A percentile compares a stretch with the other conserved stretches of the same genome.
phyloP scores from a whole-genome alignment of 2,797 vertebrate genomes.

The Rallus crepitans region DNA sequence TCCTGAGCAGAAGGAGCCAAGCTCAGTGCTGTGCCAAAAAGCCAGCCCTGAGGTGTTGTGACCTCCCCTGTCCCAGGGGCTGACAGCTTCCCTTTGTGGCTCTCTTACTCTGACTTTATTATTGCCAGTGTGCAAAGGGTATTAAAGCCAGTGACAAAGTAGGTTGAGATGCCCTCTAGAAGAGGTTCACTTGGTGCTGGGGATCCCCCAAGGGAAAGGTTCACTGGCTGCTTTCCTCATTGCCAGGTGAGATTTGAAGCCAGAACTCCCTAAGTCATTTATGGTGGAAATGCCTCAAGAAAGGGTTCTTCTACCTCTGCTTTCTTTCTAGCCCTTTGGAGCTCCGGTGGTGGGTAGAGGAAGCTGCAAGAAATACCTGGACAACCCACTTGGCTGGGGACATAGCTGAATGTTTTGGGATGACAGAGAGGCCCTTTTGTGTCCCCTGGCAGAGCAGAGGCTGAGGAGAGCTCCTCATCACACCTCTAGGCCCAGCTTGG shows the following conservation, averaged over 20 bases:
- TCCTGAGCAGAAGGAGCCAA: not conserved
- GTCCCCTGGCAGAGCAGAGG: not conserved
- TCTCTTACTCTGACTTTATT: not conserved
- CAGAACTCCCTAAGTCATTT: not conserved
- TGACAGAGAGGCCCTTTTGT: not conserved
- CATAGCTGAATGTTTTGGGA: not conserved
- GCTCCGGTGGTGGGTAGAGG: not conserved
- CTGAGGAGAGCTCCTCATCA: not conserved
- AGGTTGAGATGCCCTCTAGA: not conserved
- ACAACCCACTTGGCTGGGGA: slow-evolving; percentile 2
- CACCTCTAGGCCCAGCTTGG: not conserved
- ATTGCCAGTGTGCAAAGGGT: not conserved
- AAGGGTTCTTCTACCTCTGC: not conserved
- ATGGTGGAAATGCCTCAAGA: not conserved
- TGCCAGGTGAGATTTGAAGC: not conserved
- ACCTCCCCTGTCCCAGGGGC: not conserved
- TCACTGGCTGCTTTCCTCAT: not conserved
- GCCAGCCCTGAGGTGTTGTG: not conserved
- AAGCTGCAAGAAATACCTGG: not conserved
- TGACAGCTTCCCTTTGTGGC: not conserved
- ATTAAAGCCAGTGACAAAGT: not conserved
- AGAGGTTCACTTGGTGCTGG: not conserved
- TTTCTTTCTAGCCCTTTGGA: slow-evolving; percentile 12
- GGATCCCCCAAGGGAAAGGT: not conserved
- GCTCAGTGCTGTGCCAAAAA: not conserved